phyloP scores from a whole-genome alignment of 2,797 vertebrate genomes.

The Hippoglossus hippoglossus region DNA sequence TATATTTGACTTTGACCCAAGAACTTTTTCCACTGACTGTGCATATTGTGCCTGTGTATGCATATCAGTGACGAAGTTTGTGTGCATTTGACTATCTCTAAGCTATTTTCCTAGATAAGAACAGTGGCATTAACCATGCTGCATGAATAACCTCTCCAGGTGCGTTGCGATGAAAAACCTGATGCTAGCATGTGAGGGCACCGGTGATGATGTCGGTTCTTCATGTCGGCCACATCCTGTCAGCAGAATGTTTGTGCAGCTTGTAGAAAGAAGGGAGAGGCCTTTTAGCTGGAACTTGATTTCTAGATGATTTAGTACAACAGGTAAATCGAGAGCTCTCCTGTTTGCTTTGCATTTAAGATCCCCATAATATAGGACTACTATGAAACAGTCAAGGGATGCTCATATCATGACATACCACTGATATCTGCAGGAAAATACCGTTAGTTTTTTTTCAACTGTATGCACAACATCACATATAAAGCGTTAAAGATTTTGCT shows the following conservation, averaged over 20 bases:
- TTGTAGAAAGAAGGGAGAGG: neutral
- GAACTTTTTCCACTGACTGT: conserved; percentile 12
- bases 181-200: neutral
- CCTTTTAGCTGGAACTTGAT: neutral
- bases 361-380: conserved; percentile 8
- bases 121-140: conserved; percentile 28
- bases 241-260: conserved; percentile 40
- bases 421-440: neutral
- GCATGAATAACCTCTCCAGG: conserved; percentile 3
- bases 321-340: neutral
- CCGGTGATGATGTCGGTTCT: conserved; percentile 9
- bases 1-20: neutral
- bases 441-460: neutral
- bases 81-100: conserved; percentile 42
- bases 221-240: conserved; percentile 51
- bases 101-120: conserved; percentile 52
- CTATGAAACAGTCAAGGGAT: conserved; percentile 11
- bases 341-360: conserved; percentile 9
- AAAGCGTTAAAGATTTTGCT: conserved; percentile 56
- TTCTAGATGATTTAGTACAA: neutral
- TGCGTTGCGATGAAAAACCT: conserved; percentile 2
- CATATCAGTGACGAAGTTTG: conserved; percentile 22
- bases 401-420: conserved; percentile 18
- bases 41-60: neutral
- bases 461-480: conserved; percentile 34